A percentile compares a stretch with the other conserved stretches of the same genome.
Evolutionary conservation across 2,113 vertebrate genomes (phyloP).

Genomic region (Oncorhynchus nerka): DNA sequence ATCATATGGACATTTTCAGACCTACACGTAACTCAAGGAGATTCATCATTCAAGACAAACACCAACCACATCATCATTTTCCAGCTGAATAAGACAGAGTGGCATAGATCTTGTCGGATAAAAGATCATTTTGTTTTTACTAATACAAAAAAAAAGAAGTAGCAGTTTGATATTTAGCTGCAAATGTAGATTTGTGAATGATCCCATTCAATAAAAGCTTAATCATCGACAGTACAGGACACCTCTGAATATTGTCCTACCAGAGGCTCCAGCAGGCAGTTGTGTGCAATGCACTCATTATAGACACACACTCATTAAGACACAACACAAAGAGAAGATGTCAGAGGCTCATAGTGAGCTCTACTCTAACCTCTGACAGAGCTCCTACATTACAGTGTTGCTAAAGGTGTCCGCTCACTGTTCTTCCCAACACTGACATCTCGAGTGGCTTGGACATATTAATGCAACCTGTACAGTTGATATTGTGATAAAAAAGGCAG

Average conservation of each 20-base stretch:
- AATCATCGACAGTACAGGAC: background rate
- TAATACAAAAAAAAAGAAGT: no score
- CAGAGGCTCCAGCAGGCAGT: background rate
- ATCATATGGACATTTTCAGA: background rate
- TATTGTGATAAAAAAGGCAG: conserved; percentile 42
- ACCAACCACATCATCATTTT: no score
- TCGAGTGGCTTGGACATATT: conserved; percentile 85
- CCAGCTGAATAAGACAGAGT: no score
- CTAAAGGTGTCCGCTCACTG: conserved; percentile 58
- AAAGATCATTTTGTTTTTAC: no score
- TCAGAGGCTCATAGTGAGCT: background rate
- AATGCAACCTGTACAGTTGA: conserved; percentile 72
- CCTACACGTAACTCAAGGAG: background rate
- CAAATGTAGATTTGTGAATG: background rate
- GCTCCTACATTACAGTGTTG: conserved; percentile 68
- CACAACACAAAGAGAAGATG: background rate
- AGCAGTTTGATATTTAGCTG: background rate
- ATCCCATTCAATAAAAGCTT: background rate
- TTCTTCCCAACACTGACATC: conserved; percentile 83
- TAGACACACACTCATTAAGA: conserved; percentile 1
- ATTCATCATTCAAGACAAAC: no score
- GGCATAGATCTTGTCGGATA: no score
- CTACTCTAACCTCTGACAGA: conserved; percentile 62
- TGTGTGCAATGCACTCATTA: background rate
- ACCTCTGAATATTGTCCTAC: background rate